Base-by-base conservation (phyloP, 1,140 invertebrate species). In the Neuroterus valhalla region DNA sequence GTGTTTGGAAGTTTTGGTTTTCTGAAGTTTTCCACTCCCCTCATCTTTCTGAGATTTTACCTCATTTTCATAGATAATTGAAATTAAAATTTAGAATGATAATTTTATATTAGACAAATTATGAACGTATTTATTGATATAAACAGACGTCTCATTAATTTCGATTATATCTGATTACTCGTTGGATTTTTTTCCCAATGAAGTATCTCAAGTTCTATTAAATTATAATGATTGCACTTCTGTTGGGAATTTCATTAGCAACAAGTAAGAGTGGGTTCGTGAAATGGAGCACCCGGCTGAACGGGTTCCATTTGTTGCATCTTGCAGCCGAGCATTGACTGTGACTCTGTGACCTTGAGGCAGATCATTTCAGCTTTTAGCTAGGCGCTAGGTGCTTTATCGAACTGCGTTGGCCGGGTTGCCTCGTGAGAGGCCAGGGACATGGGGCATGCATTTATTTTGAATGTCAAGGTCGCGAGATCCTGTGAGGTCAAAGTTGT, bases 401-500 rank as follows among this genome's bases (percentile, higher is more conserved):
- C 82, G 87, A 88, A 87, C 87, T 78, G 66, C n/a, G 69, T 70
- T 45, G 68, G 23, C 48, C 21, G 31, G 62, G 71, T 68, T 75
- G 75, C 75, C 77, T 74, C 71, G 80, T 78, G 78, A 70, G 78
- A 82, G 80, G 81, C 83, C 81, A 84, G 80, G 81, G 81, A 80
- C 82, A 86, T 66, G 72, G 82, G 42, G 72, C 71, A 66, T 75
- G 2, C 67, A 71, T 66, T 44, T 74, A 52, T 78, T 72, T 80
- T 83, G 83, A 88, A 87, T 87, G 86, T 89, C 84, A 88, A 81
- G 86, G 87, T 84, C 83, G 71, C 26, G 68, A 76, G 74, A 80
- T 77, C 76, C 76, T 44, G 46, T 66, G 74, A 78, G 80, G 79
- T 81, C 80, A 81, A 78, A 75, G 80, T 70, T 74, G 76, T 73